phyloP scores from a whole-genome alignment of 2,113 vertebrate genomes.

The Triplophysa tibetana region DNA sequence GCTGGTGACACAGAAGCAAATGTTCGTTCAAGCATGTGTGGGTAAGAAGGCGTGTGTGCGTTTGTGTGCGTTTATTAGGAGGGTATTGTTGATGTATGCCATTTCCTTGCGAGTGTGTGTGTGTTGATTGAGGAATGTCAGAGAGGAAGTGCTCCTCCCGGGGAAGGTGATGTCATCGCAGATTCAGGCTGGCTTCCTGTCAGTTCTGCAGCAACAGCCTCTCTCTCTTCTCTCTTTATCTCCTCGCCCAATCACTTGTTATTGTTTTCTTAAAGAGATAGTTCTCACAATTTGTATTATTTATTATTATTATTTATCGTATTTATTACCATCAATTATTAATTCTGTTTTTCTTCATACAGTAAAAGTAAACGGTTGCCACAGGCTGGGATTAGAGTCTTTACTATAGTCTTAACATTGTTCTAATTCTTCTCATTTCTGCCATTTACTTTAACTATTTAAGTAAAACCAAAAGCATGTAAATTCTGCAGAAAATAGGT shows the following conservation, averaged over 20 bases:
- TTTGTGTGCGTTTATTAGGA: slow-evolving; percentile 35
- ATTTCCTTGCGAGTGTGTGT: slow-evolving; percentile 54
- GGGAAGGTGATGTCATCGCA: slow-evolving; percentile 56
- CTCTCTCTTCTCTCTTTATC: background rate
- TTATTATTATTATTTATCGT: no score
- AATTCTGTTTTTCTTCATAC: no score
- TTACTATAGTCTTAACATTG: no score
- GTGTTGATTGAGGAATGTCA: slow-evolving; percentile 58
- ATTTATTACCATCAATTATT: no score
- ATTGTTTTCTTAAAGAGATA: background rate
- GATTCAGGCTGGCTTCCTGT: slow-evolving; percentile 52
- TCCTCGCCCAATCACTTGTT: background rate
- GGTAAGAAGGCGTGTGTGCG: background rate
- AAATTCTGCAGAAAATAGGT: no score
- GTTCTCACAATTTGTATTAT: no score
- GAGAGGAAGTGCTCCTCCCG: slow-evolving; percentile 54
- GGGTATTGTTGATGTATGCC: slow-evolving; percentile 45
- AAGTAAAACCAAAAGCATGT: no score
- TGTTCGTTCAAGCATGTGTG: slow-evolving; percentile 26
- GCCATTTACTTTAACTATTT: no score
- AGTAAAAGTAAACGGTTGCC: no score
- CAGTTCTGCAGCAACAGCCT: slow-evolving; percentile 36
- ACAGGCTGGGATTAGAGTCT: no score
- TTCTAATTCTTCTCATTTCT: no score
- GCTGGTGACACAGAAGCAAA: background rate